These are phyloP conservation scores for Nomada ruficornis DNA, from an alignment of 2,888 invertebrate species.

Conservation along the genomic window DNA sequence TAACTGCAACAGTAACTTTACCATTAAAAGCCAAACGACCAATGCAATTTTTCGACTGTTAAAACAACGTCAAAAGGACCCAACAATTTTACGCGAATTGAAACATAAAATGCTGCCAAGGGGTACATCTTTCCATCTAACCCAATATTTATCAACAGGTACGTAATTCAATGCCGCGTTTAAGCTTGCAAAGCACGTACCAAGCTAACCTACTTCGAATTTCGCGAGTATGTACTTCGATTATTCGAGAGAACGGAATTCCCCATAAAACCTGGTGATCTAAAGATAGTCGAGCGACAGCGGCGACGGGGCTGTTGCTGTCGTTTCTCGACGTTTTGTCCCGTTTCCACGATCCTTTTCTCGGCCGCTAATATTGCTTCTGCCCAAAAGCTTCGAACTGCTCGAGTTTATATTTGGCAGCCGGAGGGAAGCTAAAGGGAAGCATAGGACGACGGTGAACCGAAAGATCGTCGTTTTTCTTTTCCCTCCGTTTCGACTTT, in stretches of 20 bases:
- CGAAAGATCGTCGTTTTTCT: conserved; percentile 40
- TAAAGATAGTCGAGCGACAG: conserved; percentile 51
- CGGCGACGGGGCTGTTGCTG: conserved; percentile 24
- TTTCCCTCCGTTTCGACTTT: conserved; percentile 27
- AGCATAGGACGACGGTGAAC: conserved; percentile 5
- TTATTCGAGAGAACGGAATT: conserved; percentile 23
- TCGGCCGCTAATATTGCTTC: conserved; percentile 32
- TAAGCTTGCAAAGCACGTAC: neutral
- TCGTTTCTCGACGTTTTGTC: conserved; percentile 55
- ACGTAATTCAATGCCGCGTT: neutral
- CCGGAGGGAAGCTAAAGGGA: conserved; percentile 28
- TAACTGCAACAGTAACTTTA: too few relatives aligned
- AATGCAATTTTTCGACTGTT: too few relatives aligned
- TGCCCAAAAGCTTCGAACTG: conserved; percentile 39
- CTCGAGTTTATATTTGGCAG: conserved; percentile 70
- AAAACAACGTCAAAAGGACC: too few relatives aligned
- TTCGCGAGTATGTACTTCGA: conserved; percentile 1
- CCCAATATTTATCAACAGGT: neutral
- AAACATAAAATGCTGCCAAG: neutral
- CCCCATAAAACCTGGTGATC: conserved; percentile 45
- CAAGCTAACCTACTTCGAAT: conserved; percentile 9
- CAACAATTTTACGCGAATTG: neutral
- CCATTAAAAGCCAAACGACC: too few relatives aligned
- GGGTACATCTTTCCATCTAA: neutral
- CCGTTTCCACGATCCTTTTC: conserved; percentile 50